Conservation (phyloP, 2,797 vertebrate genomes). For the Artibeus lituratus region DNA sequence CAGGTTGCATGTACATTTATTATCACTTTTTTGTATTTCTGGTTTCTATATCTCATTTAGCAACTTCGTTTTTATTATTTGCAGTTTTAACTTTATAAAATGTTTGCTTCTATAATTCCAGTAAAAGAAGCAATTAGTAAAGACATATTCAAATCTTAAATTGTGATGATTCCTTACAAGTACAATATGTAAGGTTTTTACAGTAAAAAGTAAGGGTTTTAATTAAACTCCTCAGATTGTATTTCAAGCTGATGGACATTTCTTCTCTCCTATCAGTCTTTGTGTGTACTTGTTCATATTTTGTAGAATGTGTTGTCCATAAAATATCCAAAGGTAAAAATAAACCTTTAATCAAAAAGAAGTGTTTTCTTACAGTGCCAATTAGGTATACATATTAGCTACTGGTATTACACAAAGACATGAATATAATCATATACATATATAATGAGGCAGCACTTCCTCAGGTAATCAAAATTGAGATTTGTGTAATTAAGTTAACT, state of each 20-base stretch:
- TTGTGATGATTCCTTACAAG: conserved; percentile 22
- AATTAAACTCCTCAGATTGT: conserved; percentile 24
- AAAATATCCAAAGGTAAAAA: conserved; percentile 24
- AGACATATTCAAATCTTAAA: conserved; percentile 2
- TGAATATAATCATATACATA: background rate
- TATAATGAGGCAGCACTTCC: background rate
- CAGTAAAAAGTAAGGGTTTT: conserved; percentile 32
- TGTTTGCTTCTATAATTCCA: background rate
- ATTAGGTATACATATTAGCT: background rate
- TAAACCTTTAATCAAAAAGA: conserved; percentile 12
- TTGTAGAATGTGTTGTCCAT: background rate
- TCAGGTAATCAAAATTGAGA: conserved; percentile 4
- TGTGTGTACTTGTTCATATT: background rate
- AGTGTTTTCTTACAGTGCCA: background rate
- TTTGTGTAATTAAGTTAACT: background rate
- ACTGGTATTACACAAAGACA: background rate
- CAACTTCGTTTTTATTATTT: conserved; percentile 19
- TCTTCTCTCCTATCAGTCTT: background rate
- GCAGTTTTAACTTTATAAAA: background rate
- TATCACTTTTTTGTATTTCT: conserved; percentile 3
- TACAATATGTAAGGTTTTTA: background rate
- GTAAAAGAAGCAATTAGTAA: conserved; percentile 19
- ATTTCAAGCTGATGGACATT: conserved; percentile 49
- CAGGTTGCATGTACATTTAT: background rate
- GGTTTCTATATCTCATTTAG: background rate